These are phyloP conservation scores for Hemaris fuciformis DNA, from an alignment of 2,888 invertebrate genomes.

Conservation along the genomic window DNA sequence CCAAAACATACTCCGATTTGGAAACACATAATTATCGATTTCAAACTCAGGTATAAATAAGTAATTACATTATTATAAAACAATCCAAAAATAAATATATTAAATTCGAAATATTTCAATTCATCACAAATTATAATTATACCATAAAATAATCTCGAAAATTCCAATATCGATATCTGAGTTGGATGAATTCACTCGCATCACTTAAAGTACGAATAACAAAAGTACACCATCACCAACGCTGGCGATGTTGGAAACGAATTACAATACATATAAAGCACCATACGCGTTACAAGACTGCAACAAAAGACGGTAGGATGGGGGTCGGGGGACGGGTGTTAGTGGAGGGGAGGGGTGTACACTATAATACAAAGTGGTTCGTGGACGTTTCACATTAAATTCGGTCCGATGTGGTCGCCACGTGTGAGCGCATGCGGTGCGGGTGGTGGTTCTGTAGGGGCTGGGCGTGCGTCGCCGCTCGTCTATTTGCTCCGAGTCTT, in stretches of 20 bases:
- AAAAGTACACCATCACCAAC: not conserved
- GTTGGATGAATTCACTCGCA: not conserved
- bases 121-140: not conserved
- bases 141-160: not conserved
- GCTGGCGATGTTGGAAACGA: slow-evolving; percentile 29
- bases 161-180: not conserved
- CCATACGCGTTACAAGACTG: slow-evolving; percentile 67
- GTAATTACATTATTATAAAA: no score
- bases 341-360: slow-evolving; percentile 16
- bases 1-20: not conserved
- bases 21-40: not conserved
- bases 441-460: slow-evolving; percentile 14
- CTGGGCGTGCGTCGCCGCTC: slow-evolving; percentile 19
- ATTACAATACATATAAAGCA: slow-evolving; percentile 63
- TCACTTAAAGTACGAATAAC: not conserved
- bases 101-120: not conserved
- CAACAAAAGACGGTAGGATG: slow-evolving; percentile 47
- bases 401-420: slow-evolving; percentile 48
- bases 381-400: slow-evolving; percentile 61
- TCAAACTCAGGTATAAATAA: no score
- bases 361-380: slow-evolving; percentile 32
- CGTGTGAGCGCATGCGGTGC: slow-evolving; percentile 3
- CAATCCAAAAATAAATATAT: no score
- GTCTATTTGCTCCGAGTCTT: slow-evolving; percentile 74
- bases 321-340: not conserved